A percentile compares a stretch with the other conserved stretches of the same genome.
Evolutionary conservation across 2,113 vertebrate genomes (phyloP).

Genomic region (Desmodus rotundus): DNA sequence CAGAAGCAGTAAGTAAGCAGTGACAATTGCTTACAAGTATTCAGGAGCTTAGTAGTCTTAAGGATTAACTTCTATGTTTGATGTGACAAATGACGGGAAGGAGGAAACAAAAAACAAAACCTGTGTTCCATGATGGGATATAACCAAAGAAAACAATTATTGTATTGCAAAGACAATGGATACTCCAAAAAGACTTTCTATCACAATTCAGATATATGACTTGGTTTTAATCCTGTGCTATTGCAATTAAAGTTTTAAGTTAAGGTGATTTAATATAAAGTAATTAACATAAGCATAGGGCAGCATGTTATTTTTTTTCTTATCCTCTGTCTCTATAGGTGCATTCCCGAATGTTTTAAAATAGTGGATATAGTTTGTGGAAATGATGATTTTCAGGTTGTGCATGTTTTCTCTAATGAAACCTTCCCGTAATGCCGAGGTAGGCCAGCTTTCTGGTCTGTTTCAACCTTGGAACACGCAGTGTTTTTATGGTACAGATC

Average conservation of each 20-base stretch:
- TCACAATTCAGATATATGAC: background rate
- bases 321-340: background rate
- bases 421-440: conserved; percentile 15
- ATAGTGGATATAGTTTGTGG: background rate
- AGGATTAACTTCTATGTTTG: background rate
- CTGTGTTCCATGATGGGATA: background rate
- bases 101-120: background rate
- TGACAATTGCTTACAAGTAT: background rate
- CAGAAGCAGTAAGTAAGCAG: background rate
- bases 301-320: background rate
- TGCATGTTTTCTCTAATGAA: background rate
- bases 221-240: background rate
- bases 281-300: background rate
- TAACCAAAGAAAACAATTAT: background rate
- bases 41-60: background rate
- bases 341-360: background rate
- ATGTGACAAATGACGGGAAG: background rate
- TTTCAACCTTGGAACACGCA: background rate
- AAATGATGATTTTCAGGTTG: conserved; percentile 33
- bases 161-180: background rate
- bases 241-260: background rate
- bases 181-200: background rate
- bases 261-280: background rate
- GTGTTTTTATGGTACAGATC: conserved; percentile 48
- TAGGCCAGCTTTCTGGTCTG: background rate